Base-by-base conservation (phyloP, 2,113 vertebrate genomes). In the Madoqua kirkii region DNA sequence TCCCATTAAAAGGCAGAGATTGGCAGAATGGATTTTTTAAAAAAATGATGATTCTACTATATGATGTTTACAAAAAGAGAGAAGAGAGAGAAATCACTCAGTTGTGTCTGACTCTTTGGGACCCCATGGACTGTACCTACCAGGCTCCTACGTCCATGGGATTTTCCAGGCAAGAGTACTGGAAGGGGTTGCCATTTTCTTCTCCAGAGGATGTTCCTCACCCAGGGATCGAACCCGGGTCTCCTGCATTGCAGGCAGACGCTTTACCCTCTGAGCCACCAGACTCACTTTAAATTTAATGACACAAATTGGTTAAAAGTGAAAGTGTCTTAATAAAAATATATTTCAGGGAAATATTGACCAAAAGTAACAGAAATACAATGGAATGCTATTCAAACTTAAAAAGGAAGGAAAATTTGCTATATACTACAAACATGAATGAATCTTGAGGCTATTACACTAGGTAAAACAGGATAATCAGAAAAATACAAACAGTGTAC, bases 201-300 rank as follows among this genome's bases (percentile, higher is more conserved):
- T 71, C n/a, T 67, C 64, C 64, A 67, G 64, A 17, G 33, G 17
- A 36, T 21, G 17, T 67, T 67, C 64, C 64, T 3, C 4, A 67
- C 17, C 2, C 33, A 67, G 33, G 33, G 64, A 21, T 67, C 1
- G 2, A 36, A 67, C 33, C 64, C n/a, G 0, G 64, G n/a, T 71
- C 64, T 36, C 64, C 64, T 36, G 8, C 9, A 0, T 71, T 71
- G 17, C 64, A 67, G 4, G 21, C 17, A 36, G 64, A 71, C 4
- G 21, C 64, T 71, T 71, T 71, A 12, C n/a, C n/a, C 36, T 36
- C 67, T 71, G 19, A 36, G n/a, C n/a, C n/a, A 40, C n/a, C 19
- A 71, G 67, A 86, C 33, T 59, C 31, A 74, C 40, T 86, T 76
- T 74, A 48, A 21, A 93, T 50, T 31, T 43, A 93, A 93, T 12